Percentiles rank a stretch among this genome's conserved stretches.
phyloP scores from a whole-genome alignment of 2,797 vertebrate species.

The Salarias fasciatus region DNA sequence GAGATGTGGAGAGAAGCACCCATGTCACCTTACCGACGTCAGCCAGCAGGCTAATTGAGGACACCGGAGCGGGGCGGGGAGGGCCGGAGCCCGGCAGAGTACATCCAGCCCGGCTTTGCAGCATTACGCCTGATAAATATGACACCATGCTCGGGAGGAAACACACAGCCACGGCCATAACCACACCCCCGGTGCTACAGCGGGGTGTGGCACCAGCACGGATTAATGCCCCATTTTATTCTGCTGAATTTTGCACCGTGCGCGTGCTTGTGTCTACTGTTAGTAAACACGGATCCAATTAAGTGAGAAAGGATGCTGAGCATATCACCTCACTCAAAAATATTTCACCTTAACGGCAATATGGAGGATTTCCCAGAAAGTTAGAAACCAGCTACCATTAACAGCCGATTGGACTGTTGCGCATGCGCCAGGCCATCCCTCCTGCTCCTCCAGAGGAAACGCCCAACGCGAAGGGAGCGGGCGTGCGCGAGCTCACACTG shows the following conservation, averaged over 20 bases:
- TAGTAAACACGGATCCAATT: no score
- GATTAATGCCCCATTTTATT: not conserved
- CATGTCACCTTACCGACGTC: slow-evolving; percentile 82
- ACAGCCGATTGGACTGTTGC: no score
- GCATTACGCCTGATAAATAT: slow-evolving; percentile 35
- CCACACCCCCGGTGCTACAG: slow-evolving; percentile 55
- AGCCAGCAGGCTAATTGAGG: slow-evolving; percentile 75
- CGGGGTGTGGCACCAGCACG: slow-evolving; percentile 45
- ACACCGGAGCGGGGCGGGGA: slow-evolving; percentile 60
- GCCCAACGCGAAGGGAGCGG: no score
- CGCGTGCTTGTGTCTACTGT: no score
- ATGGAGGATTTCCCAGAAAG: no score
- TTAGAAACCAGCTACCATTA: no score
- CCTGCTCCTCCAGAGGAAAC: no score
- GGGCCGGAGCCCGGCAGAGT: slow-evolving; percentile 40
- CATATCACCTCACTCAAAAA: no score
- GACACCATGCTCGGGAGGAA: not conserved
- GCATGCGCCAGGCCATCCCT: no score
- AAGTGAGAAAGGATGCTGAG: no score
- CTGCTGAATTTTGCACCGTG: slow-evolving; percentile 1
- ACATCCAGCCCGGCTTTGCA: slow-evolving; percentile 37
- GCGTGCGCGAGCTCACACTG: no score
- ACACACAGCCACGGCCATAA: not conserved
- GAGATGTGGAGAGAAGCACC: slow-evolving; percentile 50
- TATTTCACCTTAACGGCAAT: no score